Conservation (phyloP, 2,888 invertebrate species). For the Macaria notata region DNA sequence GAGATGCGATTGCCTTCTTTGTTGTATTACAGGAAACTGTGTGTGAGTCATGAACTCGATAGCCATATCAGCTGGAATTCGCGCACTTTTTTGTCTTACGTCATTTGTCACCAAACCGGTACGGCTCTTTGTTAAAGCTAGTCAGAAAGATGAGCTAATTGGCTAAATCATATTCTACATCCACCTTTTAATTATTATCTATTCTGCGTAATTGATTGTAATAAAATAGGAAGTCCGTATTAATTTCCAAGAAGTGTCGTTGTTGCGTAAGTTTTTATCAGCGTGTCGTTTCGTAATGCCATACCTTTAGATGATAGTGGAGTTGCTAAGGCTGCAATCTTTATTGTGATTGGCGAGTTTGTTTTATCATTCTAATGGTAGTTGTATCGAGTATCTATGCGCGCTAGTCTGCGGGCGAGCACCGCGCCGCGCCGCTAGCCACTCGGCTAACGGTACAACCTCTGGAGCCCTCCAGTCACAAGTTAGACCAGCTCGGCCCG, state of each 20-base stretch:
- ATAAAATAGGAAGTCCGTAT: no score
- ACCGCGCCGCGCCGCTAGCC: constrained; percentile 61
- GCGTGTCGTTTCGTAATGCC: neutral
- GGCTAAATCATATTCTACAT: no score
- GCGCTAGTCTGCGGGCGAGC: constrained; percentile 66
- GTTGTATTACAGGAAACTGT: constrained; percentile 46
- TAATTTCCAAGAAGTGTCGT: no score
- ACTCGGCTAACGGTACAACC: constrained; percentile 68
- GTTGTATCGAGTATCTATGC: constrained; percentile 50
- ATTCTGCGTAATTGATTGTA: no score
- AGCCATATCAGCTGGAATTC: constrained; percentile 59
- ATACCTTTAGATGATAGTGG: constrained; percentile 14
- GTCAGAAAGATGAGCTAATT: constrained; percentile 33
- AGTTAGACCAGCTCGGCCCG: constrained; percentile 58
- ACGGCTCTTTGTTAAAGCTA: constrained; percentile 30
- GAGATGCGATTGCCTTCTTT: constrained; percentile 23
- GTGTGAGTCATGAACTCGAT: constrained; percentile 61
- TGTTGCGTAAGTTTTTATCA: no score
- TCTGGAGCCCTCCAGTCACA: constrained; percentile 55
- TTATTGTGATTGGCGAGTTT: constrained; percentile 42
- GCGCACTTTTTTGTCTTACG: constrained; percentile 71
- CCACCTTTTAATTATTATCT: no score
- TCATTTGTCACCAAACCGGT: constrained; percentile 57
- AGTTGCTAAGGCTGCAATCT: constrained; percentile 40
- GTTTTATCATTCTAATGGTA: constrained; percentile 47